Conservation (phyloP, 2,797 vertebrate species). For the Tamandua tetradactyla region DNA sequence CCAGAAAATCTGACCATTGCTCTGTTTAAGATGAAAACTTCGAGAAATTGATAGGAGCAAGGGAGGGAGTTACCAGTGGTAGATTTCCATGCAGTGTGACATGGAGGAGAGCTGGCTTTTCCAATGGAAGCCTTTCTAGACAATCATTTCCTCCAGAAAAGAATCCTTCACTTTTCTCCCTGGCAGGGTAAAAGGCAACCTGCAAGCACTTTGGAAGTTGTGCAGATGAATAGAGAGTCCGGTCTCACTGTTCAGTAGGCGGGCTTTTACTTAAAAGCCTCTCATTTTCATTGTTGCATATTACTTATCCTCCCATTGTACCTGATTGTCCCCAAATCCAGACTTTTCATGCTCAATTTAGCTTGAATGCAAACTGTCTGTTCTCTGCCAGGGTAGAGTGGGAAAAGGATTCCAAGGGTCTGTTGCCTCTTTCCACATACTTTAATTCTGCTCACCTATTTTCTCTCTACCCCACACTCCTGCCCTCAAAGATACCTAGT, state of each 20-base stretch:
- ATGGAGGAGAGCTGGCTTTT: not conserved
- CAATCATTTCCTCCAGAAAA: not conserved
- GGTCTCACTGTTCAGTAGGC: not conserved
- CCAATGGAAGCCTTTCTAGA: not conserved
- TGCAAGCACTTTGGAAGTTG: not conserved
- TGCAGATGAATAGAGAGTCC: not conserved
- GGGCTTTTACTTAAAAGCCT: not conserved
- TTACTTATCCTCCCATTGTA: not conserved
- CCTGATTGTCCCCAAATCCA: not conserved
- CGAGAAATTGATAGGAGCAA: not conserved
- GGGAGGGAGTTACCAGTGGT: not conserved
- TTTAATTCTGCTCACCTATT: not conserved
- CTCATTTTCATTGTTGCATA: not conserved
- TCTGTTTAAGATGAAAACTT: not conserved
- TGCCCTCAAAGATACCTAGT: not conserved
- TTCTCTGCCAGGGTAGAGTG: not conserved
- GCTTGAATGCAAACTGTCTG: not conserved
- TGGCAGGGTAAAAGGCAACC: not conserved
- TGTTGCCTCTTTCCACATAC: not conserved
- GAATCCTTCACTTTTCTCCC: not conserved
- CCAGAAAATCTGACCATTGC: not conserved
- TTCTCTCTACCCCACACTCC: not conserved
- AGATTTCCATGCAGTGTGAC: not conserved
- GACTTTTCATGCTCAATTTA: not conserved
- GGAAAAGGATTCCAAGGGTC: not conserved